These are phyloP conservation scores for Poeciliopsis gracilis DNA, from an alignment of 2,797 vertebrate species.

Conservation along the genomic window DNA sequence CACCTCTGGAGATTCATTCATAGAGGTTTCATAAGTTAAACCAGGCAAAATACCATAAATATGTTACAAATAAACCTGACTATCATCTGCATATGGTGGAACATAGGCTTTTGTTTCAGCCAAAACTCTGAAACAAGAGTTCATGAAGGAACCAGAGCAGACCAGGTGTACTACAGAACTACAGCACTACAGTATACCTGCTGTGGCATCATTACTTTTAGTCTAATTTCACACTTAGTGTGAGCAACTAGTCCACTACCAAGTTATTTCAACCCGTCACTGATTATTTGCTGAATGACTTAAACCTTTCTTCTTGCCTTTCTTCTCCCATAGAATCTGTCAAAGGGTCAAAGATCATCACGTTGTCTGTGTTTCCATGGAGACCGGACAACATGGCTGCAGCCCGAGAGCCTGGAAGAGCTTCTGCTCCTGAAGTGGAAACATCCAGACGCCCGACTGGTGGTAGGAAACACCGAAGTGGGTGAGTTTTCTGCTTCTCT, in stretches of 20 bases:
- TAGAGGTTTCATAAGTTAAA: background rate
- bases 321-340: conserved; percentile 57
- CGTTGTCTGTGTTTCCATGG: conserved; percentile 84
- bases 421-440: conserved; percentile 86
- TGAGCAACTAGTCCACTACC: background rate
- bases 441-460: conserved; percentile 85
- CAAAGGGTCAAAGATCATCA: conserved; percentile 61
- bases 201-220: background rate
- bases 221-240: background rate
- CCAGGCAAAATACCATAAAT: background rate
- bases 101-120: background rate
- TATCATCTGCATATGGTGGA: conserved; percentile 8
- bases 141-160: background rate
- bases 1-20: background rate
- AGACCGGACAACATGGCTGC: conserved; percentile 86
- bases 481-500: conserved; percentile 79
- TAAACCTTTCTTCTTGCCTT: background rate
- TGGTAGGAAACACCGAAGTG: conserved; percentile 97
- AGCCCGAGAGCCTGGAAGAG: conserved; percentile 83
- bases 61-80: background rate
- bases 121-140: background rate
- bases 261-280: background rate
- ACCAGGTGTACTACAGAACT: background rate
- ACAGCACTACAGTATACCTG: background rate
- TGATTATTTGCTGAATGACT: background rate